Evolutionary conservation across 2,888 invertebrate genomes (phyloP), one percentile per base, ranked within the genome.

Genomic region (Gibbula magus): DNA sequence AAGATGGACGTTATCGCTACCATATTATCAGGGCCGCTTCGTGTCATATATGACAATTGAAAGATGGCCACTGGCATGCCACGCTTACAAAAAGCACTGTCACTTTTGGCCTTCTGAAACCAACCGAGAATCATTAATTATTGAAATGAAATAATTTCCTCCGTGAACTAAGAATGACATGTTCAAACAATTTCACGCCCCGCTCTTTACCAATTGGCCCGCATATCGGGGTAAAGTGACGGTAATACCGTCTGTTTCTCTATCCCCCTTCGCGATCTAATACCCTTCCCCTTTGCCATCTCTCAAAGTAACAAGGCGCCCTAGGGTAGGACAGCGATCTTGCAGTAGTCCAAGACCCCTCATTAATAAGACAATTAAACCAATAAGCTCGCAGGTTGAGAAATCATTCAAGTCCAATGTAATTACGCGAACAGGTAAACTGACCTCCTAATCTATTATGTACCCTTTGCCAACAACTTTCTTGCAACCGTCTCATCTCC

Each of bases 321-420:
- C 35, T 32, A 70, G 70, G 70, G 70, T 32, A 39, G n/a, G 61
- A 29, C 61, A 20, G 35, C 35, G 70, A 70, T 32, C 70, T 35
- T 2, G 2, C 35, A 32, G 70, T 35, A 70, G 70, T 70, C 70
- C 29, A 39, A 35, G 70, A 35, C 29, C 70, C 20, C 70, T 70
- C 70, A 70, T 70, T 70, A 70, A 70, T 70, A 70, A 70, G 70
- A 70, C 70, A 70, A 70, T 70, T 70, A 70, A 70, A 70, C 35
- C 70, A 70, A 70, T 70, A 70, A 70, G 70, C 70, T 70, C 39
- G n/a, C 70, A 70, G 70, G 70, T 70, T 35, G 70, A 32, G n/a
- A 20, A 32, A 35, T 32, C 70, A 70, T 70, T 70, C 70, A 35
- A 35, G 39, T 70, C 70, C 70, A 70, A 70, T 70, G 70, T 70